Conservation (phyloP, 37 sponge, comb jelly and placozoan species). For the Cliona cf. orientalis region DNA sequence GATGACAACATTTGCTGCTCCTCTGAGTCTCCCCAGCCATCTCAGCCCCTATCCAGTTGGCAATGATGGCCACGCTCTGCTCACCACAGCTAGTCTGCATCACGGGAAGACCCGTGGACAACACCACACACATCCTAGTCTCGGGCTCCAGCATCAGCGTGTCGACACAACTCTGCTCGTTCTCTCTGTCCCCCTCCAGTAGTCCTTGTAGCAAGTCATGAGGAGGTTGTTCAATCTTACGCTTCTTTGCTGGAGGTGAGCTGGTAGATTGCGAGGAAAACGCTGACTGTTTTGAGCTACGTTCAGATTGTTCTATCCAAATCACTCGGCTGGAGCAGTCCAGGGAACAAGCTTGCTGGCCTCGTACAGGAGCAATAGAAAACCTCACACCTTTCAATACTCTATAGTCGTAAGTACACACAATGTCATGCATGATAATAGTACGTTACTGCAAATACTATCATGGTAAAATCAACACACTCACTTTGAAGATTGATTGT, state of each 20-base stretch:
- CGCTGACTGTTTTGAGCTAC: not conserved
- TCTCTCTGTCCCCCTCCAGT: no score
- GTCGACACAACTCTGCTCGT: no score
- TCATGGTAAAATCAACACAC: not conserved
- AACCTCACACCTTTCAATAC: not conserved
- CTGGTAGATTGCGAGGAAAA: no score
- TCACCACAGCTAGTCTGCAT: not conserved
- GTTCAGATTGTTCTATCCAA: not conserved
- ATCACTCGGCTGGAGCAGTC: not conserved
- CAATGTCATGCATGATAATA: not conserved
- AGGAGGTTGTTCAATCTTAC: no score
- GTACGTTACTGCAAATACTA: not conserved
- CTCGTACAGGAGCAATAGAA: not conserved
- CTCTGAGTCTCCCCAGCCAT: not conserved
- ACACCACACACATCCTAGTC: no score
- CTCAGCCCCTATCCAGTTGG: slow-evolving; percentile 1
- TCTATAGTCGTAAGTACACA: not conserved
- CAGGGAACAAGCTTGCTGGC: not conserved
- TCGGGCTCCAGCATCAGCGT: no score
- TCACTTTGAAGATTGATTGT: slow-evolving; percentile 41
- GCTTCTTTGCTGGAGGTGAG: no score
- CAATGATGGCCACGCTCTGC: not conserved
- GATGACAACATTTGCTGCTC: no score
- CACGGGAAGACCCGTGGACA: not conserved
- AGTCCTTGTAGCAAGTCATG: no score